Base-by-base conservation (phyloP, 2,113 vertebrate genomes). In the Ophiodon elongatus region DNA sequence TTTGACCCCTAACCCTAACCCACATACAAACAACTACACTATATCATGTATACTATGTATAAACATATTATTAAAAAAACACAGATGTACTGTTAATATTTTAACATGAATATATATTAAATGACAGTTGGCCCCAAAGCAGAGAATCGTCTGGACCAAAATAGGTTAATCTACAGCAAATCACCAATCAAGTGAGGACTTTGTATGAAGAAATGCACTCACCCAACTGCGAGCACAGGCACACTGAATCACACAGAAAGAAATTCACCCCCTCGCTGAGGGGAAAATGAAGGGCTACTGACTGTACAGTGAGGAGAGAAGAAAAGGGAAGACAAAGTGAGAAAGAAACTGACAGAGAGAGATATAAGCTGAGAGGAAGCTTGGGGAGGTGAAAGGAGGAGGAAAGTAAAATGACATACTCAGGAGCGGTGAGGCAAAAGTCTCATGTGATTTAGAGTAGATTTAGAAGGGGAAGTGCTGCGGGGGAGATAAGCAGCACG, bases 361-460 rank as follows among this genome's bases (percentile, higher is more conserved):
- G 47, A 86, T 19, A 79, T n/a, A 77, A 85, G 77, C 73, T 65
- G 39, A 73, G 68, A 79, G 64, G 2, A 11, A 68, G 72, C 35
- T 65, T 47, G 37, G 31, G 63, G 56, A 23, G 39, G 50, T 27
- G n/a, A 35, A 29, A 37, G 56, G 47, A 77, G 31, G 41, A 70
- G 63, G 62, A 73, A 65, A 70, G 80, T 60, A 90, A 91, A 89
- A 89, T 85, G 84, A 86, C 89, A 89, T 78, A 86, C 83, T 89
- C 85, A 62, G 80, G 74, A 80, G 86, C 67, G 23, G 71, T 76
- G 72, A 85, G 79, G 83, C 89, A 69, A 79, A 82, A 74, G 78
- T 91, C 85, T 86, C 87, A 43, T 86, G 89, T 84, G 87, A 91
- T 90, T 88, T 88, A 27, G 74, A 88, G 88, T 75, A 87, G 85